These are phyloP conservation scores for Nesospiza acunhae DNA, from an alignment of 2,113 vertebrate genomes.

Conservation along the genomic window DNA sequence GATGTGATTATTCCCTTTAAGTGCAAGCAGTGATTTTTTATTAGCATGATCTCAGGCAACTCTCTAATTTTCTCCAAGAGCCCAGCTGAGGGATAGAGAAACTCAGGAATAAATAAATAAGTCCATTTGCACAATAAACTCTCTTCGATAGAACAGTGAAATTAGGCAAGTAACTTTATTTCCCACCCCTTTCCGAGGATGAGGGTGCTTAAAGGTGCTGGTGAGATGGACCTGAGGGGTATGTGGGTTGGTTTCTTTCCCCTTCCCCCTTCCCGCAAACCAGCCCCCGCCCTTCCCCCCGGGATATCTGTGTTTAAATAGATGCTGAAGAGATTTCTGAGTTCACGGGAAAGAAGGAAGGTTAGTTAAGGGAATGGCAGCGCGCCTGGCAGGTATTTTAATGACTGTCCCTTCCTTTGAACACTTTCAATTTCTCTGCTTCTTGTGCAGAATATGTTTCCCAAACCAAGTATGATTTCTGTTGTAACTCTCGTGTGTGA, in stretches of 20 bases:
- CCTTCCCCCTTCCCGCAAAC: neutral
- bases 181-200: neutral
- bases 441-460: neutral
- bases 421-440: neutral
- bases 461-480: conserved; percentile 1
- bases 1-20: neutral
- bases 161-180: neutral
- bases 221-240: neutral
- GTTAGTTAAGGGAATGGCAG: neutral
- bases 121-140: neutral
- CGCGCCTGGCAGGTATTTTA: conserved; percentile 40
- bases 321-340: neutral
- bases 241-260: neutral
- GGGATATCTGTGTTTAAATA: neutral
- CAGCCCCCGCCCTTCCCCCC: neutral
- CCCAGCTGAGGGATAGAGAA: neutral
- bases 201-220: neutral
- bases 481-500: neutral
- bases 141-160: neutral
- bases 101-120: conserved; percentile 10
- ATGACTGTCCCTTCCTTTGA: conserved; percentile 17
- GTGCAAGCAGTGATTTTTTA: neutral
- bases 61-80: neutral
- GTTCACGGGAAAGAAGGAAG: neutral
- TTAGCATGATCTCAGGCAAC: neutral